Evolutionary conservation across 2,888 invertebrate species (phyloP).

Genomic region (Himalopsyche anomala): DNA sequence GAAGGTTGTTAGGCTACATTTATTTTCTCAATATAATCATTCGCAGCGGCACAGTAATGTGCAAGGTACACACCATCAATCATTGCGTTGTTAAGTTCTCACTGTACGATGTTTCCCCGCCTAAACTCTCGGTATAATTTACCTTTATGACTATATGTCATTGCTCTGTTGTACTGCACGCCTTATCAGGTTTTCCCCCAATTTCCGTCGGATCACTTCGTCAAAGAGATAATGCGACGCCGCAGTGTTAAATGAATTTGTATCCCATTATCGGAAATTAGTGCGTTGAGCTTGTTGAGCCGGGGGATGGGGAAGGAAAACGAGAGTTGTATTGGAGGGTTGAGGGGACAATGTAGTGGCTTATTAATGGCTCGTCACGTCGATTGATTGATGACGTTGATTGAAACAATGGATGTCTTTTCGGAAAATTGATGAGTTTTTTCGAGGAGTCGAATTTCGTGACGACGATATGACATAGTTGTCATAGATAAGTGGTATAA

Average conservation of each 20-base stretch:
- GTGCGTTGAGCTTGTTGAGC: constrained; percentile 55
- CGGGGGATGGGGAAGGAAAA: constrained; percentile 1
- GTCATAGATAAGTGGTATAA: too few species aligned
- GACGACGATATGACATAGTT: too few species aligned
- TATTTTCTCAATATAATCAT: too few species aligned
- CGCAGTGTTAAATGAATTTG: constrained; percentile 52
- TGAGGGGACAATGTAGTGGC: constrained; percentile 47
- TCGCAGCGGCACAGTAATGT: too few species aligned
- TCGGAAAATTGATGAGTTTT: background rate
- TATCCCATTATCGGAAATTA: constrained; percentile 61
- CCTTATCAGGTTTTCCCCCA: background rate
- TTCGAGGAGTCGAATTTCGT: background rate
- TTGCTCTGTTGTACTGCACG: constrained; percentile 1
- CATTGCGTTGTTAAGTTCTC: background rate
- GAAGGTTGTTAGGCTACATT: too few species aligned
- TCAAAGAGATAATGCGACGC: constrained; percentile 48
- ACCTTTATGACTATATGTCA: background rate
- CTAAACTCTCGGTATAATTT: background rate
- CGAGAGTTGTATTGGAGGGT: background rate
- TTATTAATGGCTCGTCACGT: constrained; percentile 53
- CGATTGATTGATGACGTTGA: constrained; percentile 52
- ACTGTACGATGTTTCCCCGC: background rate
- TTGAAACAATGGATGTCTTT: constrained; percentile 9
- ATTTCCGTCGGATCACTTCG: constrained; percentile 46
- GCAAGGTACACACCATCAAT: background rate